Evolutionary conservation across 2,113 vertebrate genomes (phyloP).

Genomic region (Carollia perspicillata): DNA sequence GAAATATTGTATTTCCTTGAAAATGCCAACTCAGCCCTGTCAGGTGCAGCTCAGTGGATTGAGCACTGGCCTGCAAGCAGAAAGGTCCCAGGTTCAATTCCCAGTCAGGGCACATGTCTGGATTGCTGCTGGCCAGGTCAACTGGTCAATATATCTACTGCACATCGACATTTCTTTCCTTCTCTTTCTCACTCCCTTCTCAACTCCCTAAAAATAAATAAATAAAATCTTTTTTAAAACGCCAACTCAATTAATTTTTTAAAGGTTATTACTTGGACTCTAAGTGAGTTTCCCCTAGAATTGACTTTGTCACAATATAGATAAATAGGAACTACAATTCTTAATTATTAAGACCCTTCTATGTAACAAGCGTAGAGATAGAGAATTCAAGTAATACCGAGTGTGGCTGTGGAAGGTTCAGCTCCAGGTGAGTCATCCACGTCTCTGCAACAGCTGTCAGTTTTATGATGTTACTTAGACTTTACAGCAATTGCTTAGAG

Average conservation of each 20-base stretch:
- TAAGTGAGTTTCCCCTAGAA: not conserved
- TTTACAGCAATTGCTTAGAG: not conserved
- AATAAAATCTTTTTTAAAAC: not conserved
- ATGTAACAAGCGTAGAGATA: not conserved
- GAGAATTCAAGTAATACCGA: not conserved
- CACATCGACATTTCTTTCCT: too few relatives aligned
- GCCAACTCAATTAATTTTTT: not conserved
- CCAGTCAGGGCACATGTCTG: too few relatives aligned
- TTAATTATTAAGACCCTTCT: not conserved
- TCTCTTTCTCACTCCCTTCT: too few relatives aligned
- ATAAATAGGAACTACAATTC: not conserved
- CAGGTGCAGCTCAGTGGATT: too few relatives aligned
- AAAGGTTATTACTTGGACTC: not conserved
- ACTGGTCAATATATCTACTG: too few relatives aligned
- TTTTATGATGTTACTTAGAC: not conserved
- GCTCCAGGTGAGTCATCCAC: not conserved
- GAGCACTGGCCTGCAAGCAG: too few relatives aligned
- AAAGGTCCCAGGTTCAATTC: too few relatives aligned
- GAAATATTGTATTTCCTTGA: not conserved
- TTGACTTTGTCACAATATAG: not conserved
- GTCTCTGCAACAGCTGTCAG: not conserved
- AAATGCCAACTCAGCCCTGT: not conserved
- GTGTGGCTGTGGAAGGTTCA: rapidly evolving
- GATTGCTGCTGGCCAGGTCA: too few relatives aligned
- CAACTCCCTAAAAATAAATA: too few relatives aligned